Base-by-base conservation (phyloP, 2,888 invertebrate species). In the Cataglyphis albicans region DNA sequence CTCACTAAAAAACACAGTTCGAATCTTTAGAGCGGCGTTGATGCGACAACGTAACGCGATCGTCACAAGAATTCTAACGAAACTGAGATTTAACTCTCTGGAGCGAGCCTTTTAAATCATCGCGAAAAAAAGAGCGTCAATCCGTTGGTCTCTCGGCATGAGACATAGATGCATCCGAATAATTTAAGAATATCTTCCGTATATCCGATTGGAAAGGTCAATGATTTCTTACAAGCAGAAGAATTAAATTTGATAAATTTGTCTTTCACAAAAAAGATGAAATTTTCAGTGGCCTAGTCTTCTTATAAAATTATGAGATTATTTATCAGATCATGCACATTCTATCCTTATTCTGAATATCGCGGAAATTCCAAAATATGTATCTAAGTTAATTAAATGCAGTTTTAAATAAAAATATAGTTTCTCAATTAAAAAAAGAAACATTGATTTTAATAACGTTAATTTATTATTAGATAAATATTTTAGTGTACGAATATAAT, bases 61-160 rank as follows among this genome's bases (percentile, higher is more conserved):
- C 89, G 64, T 67, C 64, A 18, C 80, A 82, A 88, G 72, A 81
- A 84, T 84, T 84, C 61, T 67, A 83, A 64, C 57, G 41, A 72
- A 82, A 90, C 91, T 91, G 87, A 86, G 41, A 83, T 87, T 84
- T 72, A 65, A 87, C 32, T 67, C 35, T 67, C 35, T 18, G 25
- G 41, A 9, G 41, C 32, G 52, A 35, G 15, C 4, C 32, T 38
- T 68, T 64, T 64, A 75, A 75, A 73, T 21, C 21, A 52, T 74
- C 38, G 52, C 41, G 65, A 67, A 55, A 81, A 78, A 72, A 81
- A 29, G 44, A 78, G 25, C n/a, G 82, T 80, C 90, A 84, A 76
- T 90, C 88, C 92, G 90, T 91, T 91, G 92, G 91, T 92, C 90
- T 65, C 93, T 91, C 89, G 74, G 92, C 89, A 90, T 92, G 93